Conservation (phyloP, 2,113 vertebrate genomes). For the Todiramphus chloris region DNA sequence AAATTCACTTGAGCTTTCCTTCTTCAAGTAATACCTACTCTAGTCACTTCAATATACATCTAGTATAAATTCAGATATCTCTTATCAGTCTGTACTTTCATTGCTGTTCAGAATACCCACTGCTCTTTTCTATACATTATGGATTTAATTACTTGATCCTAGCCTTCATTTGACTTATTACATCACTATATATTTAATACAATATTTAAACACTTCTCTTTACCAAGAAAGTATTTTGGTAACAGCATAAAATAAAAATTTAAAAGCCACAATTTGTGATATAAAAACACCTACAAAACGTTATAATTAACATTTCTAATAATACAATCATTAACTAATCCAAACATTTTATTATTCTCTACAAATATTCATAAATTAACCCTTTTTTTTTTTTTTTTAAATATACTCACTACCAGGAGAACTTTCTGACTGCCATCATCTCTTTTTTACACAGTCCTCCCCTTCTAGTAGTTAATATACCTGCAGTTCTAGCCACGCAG, state of each 20-base stretch:
- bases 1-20: neutral
- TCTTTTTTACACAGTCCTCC: rapidly evolving
- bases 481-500: rapidly evolving
- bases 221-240: neutral
- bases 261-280: rapidly evolving
- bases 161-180: rapidly evolving
- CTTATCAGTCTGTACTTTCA: neutral
- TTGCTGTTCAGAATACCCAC: rapidly evolving
- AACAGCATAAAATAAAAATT: neutral
- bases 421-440: rapidly evolving
- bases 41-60: neutral
- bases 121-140: neutral
- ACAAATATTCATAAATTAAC: rapidly evolving
- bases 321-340: rapidly evolving
- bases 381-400: rapidly evolving
- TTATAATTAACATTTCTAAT: rapidly evolving
- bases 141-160: neutral
- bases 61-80: neutral
- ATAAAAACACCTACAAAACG: rapidly evolving
- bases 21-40: neutral
- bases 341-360: rapidly evolving
- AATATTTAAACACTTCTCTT: neutral
- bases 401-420: rapidly evolving
- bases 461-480: rapidly evolving
- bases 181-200: neutral